Evolutionary conservation across 1,140 invertebrate species (phyloP).

Genomic region (Holotrichia oblita): DNA sequence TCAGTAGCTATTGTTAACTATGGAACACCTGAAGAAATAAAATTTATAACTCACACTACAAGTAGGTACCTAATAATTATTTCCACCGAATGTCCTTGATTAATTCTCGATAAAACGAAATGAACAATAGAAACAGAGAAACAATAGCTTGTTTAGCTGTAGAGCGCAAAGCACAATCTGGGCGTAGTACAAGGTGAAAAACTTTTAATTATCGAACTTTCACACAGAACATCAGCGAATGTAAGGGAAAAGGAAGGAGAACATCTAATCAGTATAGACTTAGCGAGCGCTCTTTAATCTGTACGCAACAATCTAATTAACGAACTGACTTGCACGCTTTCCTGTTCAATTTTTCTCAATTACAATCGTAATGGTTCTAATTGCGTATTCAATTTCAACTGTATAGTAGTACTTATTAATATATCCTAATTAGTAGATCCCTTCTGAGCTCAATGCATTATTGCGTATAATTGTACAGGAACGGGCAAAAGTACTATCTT

Average conservation of each 20-base stretch:
- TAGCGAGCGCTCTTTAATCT: constrained; percentile 1
- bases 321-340: not conserved
- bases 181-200: not conserved
- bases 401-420: constrained; percentile 17
- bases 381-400: constrained; percentile 20
- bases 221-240: not conserved
- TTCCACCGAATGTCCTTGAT: constrained; percentile 6
- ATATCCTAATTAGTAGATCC: constrained; percentile 1
- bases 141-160: constrained; percentile 13
- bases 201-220: not conserved
- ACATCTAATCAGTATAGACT: not conserved
- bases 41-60: not conserved
- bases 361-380: constrained; percentile 10
- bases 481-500: no score
- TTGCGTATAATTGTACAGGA: no score
- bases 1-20: not conserved
- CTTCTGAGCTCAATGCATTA: not conserved
- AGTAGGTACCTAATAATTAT: not conserved
- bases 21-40: not conserved
- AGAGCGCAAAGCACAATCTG: not conserved
- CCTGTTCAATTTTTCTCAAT: constrained; percentile 17
- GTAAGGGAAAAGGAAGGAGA: not conserved
- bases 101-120: constrained; percentile 13
- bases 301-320: constrained; percentile 16
- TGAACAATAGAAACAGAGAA: not conserved